Evolutionary conservation across 2,113 vertebrate species (phyloP).

Genomic region (Ranitomeya variabilis): DNA sequence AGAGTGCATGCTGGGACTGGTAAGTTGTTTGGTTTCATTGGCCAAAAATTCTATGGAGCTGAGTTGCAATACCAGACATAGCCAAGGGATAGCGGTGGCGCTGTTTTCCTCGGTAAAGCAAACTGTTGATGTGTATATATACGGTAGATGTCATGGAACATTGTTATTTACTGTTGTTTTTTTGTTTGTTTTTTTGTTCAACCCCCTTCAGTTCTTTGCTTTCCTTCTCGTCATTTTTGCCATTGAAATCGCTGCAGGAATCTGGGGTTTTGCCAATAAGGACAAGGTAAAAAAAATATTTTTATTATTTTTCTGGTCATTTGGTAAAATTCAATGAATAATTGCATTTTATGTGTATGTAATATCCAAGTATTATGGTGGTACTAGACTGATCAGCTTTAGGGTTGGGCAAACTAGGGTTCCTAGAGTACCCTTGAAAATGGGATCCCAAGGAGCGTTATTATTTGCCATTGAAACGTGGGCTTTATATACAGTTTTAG

Average conservation of each 20-base stretch:
- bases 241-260: constrained; percentile 89
- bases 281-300: constrained; percentile 74
- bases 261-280: constrained; percentile 95
- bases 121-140: neutral
- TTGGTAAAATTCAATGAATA: neutral
- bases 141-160: neutral
- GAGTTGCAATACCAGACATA: neutral
- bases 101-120: neutral
- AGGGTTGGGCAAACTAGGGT: no score
- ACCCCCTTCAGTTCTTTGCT: constrained; percentile 83
- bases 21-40: constrained; percentile 61
- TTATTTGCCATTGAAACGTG: neutral
- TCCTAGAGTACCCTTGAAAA: no score
- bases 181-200: neutral
- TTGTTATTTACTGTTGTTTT: neutral
- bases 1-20: constrained; percentile 94
- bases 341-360: neutral
- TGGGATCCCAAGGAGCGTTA: neutral
- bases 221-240: constrained; percentile 94
- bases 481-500: neutral
- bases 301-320: neutral
- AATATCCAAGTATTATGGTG: no score
- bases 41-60: constrained; percentile 63
- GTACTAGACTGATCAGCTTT: no score
- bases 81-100: neutral